Evolutionary conservation across 1,140 invertebrate genomes (phyloP), one percentile per base, ranked within the genome.

Genomic region (Eufriesea mexicana): DNA sequence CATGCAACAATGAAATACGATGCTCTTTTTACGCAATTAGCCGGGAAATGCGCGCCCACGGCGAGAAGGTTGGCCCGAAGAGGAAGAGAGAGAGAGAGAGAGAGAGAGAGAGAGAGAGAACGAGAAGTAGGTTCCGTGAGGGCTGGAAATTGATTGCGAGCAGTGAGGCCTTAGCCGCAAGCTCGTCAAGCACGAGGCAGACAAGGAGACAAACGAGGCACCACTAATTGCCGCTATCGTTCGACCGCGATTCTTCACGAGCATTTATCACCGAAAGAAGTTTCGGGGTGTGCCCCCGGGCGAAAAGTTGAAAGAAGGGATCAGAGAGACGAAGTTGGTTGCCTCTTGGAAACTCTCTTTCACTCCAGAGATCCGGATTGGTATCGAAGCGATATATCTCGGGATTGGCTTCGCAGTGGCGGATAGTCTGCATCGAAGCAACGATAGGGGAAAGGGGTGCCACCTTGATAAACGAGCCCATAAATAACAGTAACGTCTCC

Each of bases 401-500:
- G 85, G 90, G 91, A 93, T 93, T 92, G 92, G 92, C 89, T 91
- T 91, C 89, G 90, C 89, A 90, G 87, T 89, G 89, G 91, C 88
- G 90, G 90, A 93, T 91, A 92, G 91, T 93, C 89, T 89, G 91
- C 91, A 89, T 91, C 90, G 89, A 89, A 64, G 81, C 79, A 89
- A 84, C 79, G 89, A 89, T 86, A 89, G 89, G 86, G 86, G 84
- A 91, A 89, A 90, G 91, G 91, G 90, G 91, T 92, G 92, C 92
- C 90, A 90, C 90, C 91, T 92, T 93, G 93, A 94, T 94, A 94
- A 94, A 94, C 91, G 93, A 93, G 92, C 85, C 82, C 91, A 92
- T 94, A 93, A 94, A 94, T 94, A 94, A 94, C 91, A 89, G 90
- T 92, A 93, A 93, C 92, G 92, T 94, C 92, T 94, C 92, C 90